A percentile compares a stretch with the other conserved stretches of the same genome.
Conservation (phyloP, 2,797 vertebrate species). For the Rachycentron canadum region DNA sequence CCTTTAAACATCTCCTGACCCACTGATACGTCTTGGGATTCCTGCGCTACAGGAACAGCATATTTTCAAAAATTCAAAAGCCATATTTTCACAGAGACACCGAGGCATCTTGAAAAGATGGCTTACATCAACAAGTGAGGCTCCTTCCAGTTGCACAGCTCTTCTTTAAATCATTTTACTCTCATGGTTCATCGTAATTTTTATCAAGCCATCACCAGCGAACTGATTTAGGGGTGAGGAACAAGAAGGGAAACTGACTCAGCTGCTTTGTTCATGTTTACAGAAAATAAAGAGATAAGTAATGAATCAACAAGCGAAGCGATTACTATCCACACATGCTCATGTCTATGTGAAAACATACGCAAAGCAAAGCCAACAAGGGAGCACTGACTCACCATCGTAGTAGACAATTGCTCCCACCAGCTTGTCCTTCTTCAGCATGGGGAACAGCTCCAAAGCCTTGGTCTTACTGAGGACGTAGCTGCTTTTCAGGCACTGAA, state of each 20-base stretch:
- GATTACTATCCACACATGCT: slow-evolving; percentile 12
- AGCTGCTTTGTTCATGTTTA: slow-evolving; percentile 39
- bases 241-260: slow-evolving; percentile 14
- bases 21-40: no score
- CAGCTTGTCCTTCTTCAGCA: slow-evolving; percentile 95
- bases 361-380: background rate
- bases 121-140: no score
- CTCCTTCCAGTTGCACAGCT: background rate
- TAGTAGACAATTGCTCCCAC: slow-evolving; percentile 98
- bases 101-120: background rate
- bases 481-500: slow-evolving; percentile 94
- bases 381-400: slow-evolving; percentile 87
- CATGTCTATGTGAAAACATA: background rate
- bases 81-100: background rate
- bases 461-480: slow-evolving; percentile 93
- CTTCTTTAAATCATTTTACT: background rate
- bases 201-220: background rate
- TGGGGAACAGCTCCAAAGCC: slow-evolving; percentile 96
- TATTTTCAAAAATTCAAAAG: background rate
- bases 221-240: background rate
- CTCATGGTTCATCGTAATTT: background rate
- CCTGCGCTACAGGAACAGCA: background rate
- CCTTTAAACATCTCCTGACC: background rate
- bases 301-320: background rate
- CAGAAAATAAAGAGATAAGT: slow-evolving; percentile 47